Evolutionary conservation across 2,888 invertebrate genomes (phyloP).

Genomic region (Chalcosyrphus nemorum): DNA sequence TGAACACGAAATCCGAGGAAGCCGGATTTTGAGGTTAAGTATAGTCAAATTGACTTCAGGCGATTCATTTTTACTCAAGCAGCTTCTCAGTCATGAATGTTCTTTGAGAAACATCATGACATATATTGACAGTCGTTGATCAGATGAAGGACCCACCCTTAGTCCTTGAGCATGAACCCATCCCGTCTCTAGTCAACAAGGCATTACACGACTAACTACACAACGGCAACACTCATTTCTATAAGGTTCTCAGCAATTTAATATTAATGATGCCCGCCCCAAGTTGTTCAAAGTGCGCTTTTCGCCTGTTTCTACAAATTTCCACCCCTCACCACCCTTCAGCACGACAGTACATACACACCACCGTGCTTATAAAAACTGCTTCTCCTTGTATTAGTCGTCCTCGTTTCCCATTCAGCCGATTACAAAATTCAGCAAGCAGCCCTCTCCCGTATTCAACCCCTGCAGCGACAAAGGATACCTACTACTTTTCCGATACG

Average conservation of each 20-base stretch:
- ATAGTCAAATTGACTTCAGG: too few relatives aligned
- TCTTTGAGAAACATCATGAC: too few relatives aligned
- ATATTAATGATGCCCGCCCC: conserved; percentile 63
- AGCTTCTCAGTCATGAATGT: too few relatives aligned
- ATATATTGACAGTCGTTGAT: too few relatives aligned
- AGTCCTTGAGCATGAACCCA: too few relatives aligned
- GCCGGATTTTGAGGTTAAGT: too few relatives aligned
- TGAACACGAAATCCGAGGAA: too few relatives aligned
- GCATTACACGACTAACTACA: not conserved
- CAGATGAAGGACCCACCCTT: too few relatives aligned
- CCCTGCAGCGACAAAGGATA: conserved; percentile 17
- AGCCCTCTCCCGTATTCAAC: conserved; percentile 1
- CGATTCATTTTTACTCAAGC: too few relatives aligned
- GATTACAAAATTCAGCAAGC: conserved; percentile 28
- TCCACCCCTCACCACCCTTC: conserved; percentile 6
- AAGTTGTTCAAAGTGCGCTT: conserved; percentile 50
- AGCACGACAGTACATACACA: too few relatives aligned
- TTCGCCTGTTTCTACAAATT: conserved; percentile 57
- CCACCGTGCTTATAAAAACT: not conserved
- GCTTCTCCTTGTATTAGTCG: conserved; percentile 12
- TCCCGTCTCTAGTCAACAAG: too few relatives aligned
- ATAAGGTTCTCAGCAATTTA: conserved; percentile 57
- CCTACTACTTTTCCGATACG: conserved; percentile 45
- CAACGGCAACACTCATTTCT: conserved; percentile 40
- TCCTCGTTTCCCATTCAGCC: conserved; percentile 38